Evolutionary conservation across 2,888 invertebrate species (phyloP).

Genomic region (Nasonia oneida): DNA sequence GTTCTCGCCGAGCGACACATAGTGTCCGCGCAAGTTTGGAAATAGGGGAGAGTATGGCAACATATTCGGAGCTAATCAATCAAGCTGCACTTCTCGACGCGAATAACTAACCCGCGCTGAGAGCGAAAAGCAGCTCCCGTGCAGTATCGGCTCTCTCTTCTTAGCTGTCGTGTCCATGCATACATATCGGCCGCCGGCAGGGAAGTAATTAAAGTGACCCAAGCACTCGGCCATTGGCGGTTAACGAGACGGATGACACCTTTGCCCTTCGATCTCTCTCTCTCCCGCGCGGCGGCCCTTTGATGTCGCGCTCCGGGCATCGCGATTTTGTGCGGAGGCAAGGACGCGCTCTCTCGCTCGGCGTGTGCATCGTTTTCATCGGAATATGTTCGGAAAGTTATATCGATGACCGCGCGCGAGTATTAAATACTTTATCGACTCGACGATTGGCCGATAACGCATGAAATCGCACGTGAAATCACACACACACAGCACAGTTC

Average conservation of each 20-base stretch:
- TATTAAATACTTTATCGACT: background rate
- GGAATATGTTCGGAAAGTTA: background rate
- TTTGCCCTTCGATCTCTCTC: conserved; percentile 31
- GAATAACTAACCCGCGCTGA: no score
- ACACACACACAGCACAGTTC: no score
- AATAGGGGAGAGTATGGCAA: no score
- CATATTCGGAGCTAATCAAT: no score
- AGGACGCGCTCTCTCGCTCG: no score
- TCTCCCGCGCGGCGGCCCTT: background rate
- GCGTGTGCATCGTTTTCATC: background rate
- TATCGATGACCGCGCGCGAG: background rate
- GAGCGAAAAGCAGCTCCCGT: no score
- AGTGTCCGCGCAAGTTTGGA: no score
- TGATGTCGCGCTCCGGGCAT: background rate
- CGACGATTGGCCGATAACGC: background rate
- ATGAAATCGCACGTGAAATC: background rate
- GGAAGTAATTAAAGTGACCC: conserved; percentile 57
- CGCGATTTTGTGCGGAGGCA: background rate
- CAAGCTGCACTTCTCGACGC: no score
- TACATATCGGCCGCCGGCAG: background rate
- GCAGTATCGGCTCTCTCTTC: background rate
- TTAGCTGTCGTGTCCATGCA: background rate
- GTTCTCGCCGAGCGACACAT: no score
- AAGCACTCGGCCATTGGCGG: conserved; percentile 20
- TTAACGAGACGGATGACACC: conserved; percentile 49